Evolutionary conservation across 2,797 vertebrate species (phyloP), one percentile per base, ranked within the genome.

Genomic region (Sebastes vulpes): DNA sequence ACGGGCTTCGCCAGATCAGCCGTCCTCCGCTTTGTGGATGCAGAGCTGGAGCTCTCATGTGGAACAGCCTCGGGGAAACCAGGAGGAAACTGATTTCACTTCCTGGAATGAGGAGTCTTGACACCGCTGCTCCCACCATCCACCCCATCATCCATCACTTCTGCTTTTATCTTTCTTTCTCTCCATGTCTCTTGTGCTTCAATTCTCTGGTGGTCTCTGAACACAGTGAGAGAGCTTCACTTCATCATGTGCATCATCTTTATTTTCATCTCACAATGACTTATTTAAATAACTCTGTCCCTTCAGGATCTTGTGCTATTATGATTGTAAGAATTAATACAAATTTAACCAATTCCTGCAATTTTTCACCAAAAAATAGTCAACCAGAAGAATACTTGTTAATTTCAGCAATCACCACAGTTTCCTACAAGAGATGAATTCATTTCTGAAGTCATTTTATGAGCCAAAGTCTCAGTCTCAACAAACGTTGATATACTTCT

Each of bases 41-140:
- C 26, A 57, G 74, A 65, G 72, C 65, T 14, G 32, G 79, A 61
- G 81, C 84, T 80, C 81, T 89, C 86, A 75, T 89, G 88, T 85
- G 89, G 81, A 92, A 90, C 83, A 35, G 90, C 94, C 92, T 78
- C 58, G 11, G 89, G 90, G 86, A 72, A 81, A 84, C 70, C 38
- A 72, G 64, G 71, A 68, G 76, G 81, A 85, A 89, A 84, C 87
- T 53, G 79, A 90, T 92, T 92, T 92, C 61, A 74, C 79, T 86
- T 88, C 79, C 80, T 90, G 84, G 77, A 78, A 87, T 85, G 87
- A 92, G 83, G 79, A 92, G 70, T 77, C 81, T 71, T 75, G 86
- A 90, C 91, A 83, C 65, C 16, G 80, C 79, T 72, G 76, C 81
- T 76, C 80, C 69, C 71, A 57, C 68, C 76, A 7, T 77, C 79